These are phyloP conservation scores for Galerucella pusilla DNA, from an alignment of 2,888 invertebrate species.

Conservation along the genomic window DNA sequence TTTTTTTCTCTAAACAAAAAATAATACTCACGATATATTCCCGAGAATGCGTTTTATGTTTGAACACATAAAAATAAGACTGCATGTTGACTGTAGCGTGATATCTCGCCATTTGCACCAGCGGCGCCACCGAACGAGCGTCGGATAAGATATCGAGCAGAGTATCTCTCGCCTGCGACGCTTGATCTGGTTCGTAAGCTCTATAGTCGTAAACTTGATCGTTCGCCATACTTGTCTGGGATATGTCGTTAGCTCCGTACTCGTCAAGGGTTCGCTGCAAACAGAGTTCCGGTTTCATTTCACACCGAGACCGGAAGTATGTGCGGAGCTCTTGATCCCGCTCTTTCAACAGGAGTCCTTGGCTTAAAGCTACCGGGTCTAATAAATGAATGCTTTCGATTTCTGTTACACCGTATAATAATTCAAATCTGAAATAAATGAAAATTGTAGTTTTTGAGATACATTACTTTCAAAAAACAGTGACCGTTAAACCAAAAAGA, in stretches of 20 bases:
- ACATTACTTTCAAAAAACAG: too few relatives aligned
- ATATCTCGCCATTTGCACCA: constrained; percentile 79
- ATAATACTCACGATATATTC: constrained; percentile 78
- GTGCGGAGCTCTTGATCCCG: constrained; percentile 80
- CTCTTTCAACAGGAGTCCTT: constrained; percentile 80
- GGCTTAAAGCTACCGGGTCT: constrained; percentile 76
- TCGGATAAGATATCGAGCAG: constrained; percentile 91
- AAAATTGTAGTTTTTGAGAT: neutral
- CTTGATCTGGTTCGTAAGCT: constrained; percentile 54
- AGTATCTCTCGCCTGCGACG: constrained; percentile 70
- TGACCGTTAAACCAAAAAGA: too few relatives aligned
- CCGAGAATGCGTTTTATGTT: constrained; percentile 83
- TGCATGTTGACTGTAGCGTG: constrained; percentile 80
- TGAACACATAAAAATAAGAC: constrained; percentile 90
- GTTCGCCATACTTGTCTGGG: constrained; percentile 39
- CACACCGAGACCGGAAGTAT: constrained; percentile 82
- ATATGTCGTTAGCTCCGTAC: constrained; percentile 62
- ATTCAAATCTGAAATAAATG: constrained; percentile 76
- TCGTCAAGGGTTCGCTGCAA: constrained; percentile 73
- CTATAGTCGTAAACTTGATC: constrained; percentile 49
- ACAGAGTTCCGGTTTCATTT: constrained; percentile 78
- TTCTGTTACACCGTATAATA: constrained; percentile 88
- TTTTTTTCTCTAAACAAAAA: neutral
- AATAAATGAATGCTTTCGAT: constrained; percentile 83
- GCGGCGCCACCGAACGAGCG: constrained; percentile 85